phyloP scores from a whole-genome alignment of 2,888 invertebrate species.

The Eupithecia subumbrata region DNA sequence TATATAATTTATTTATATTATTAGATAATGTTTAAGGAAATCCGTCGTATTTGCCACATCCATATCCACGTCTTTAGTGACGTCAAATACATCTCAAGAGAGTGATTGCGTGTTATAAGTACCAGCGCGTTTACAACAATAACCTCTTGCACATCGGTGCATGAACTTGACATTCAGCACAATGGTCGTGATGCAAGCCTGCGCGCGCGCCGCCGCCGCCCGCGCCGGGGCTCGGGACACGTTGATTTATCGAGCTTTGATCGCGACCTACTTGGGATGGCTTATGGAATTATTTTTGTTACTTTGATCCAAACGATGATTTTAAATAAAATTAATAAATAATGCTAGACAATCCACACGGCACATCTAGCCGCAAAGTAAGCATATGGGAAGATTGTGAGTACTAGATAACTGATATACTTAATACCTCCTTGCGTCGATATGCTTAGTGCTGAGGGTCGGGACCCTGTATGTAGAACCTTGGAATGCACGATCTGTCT shows the following conservation, averaged over 20 bases:
- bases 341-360: no score
- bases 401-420: no score
- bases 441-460: no score
- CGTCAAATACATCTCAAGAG: neutral
- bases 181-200: conserved; percentile 42
- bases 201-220: conserved; percentile 27
- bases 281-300: neutral
- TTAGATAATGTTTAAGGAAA: neutral
- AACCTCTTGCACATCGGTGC: conserved; percentile 31
- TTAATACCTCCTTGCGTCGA: no score
- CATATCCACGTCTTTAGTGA: neutral
- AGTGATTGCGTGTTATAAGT: neutral
- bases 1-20: no score
- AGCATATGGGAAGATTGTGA: no score
- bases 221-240: neutral
- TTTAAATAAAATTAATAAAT: no score
- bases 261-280: conserved; percentile 27
- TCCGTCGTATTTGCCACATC: neutral
- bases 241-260: conserved; percentile 29
- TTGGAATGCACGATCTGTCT: no score
- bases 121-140: conserved; percentile 16
- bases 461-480: no score
- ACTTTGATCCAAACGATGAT: neutral
- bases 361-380: no score
- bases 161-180: conserved; percentile 58